Percentiles rank a stretch among this genome's conserved stretches.
phyloP scores from a whole-genome alignment of 2,797 vertebrate genomes.

The Tachyglossus aculeatus region DNA sequence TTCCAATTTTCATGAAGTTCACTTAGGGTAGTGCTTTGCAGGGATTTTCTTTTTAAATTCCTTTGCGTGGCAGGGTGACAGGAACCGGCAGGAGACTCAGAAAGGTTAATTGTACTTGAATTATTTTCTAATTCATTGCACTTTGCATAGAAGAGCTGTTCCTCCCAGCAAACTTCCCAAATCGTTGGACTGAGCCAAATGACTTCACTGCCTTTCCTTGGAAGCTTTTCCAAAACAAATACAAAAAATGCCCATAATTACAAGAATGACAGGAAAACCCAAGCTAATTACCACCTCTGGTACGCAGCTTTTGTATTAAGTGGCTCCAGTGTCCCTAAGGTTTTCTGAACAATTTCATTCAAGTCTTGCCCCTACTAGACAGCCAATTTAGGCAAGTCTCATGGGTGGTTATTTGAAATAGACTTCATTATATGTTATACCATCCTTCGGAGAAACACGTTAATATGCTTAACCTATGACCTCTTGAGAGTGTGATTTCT shows the following conservation, averaged over 20 bases:
- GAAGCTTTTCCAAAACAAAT: constrained; percentile 20
- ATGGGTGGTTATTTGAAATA: constrained; percentile 25
- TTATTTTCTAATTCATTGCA: constrained; percentile 9
- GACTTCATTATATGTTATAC: background rate
- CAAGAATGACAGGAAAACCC: background rate
- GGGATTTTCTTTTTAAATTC: background rate
- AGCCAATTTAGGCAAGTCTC: background rate
- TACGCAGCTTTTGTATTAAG: constrained; percentile 2
- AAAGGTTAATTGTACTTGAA: background rate
- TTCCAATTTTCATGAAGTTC: too few relatives aligned
- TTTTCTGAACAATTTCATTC: background rate
- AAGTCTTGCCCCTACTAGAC: background rate
- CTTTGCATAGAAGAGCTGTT: constrained; percentile 13
- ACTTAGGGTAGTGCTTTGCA: constrained; percentile 6
- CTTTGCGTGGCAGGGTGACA: background rate
- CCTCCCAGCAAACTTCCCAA: background rate
- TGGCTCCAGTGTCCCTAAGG: background rate
- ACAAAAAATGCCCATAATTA: background rate
- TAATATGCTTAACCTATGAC: background rate
- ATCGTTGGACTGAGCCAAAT: constrained; percentile 5
- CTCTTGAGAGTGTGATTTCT: constrained; percentile 2
- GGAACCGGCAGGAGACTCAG: constrained; percentile 9
- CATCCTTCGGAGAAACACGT: background rate
- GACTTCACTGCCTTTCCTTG: background rate
- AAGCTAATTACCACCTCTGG: background rate